phyloP scores from a whole-genome alignment of 2,888 invertebrate species.

The Scrobipalpa costella region DNA sequence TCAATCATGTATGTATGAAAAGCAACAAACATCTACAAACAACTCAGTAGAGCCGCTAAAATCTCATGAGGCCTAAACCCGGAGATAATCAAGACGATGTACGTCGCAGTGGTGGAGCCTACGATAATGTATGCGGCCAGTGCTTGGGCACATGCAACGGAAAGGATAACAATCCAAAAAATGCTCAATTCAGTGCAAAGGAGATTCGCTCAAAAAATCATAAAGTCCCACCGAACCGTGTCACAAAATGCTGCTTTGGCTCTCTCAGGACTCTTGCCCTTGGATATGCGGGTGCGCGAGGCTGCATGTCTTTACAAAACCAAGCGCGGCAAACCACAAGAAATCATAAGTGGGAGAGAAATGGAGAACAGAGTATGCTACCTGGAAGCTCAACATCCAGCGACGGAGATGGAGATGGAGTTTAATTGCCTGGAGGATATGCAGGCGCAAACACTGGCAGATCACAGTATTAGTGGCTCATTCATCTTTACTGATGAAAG shows the following conservation, averaged over 20 bases:
- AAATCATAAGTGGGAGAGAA: not conserved
- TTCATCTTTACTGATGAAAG: conserved; percentile 19
- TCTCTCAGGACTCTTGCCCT: not conserved
- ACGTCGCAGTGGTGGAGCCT: conserved; percentile 20
- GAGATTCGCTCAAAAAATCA: not conserved
- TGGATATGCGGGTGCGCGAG: conserved; percentile 3
- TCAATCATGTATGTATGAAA: conserved; percentile 9
- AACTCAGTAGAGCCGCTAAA: conserved; percentile 18
- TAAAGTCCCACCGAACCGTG: not conserved
- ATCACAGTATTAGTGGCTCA: not conserved
- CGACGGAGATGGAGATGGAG: not conserved
- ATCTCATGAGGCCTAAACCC: conserved; percentile 13
- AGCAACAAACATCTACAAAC: conserved; percentile 16
- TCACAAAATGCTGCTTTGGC: not conserved
- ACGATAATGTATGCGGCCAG: not conserved
- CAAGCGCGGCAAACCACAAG: not conserved
- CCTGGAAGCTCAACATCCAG: not conserved
- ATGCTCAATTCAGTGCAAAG: not conserved
- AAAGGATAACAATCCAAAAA: not conserved
- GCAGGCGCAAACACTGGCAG: not conserved
- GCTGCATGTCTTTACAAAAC: not conserved
- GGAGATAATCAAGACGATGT: no score
- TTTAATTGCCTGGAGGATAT: conserved; percentile 19
- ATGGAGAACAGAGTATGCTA: not conserved
- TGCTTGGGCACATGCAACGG: not conserved